A percentile compares a stretch with the other conserved stretches of the same genome.
Evolutionary conservation across 2,797 vertebrate genomes (phyloP).

Genomic region (Octomys mimax): DNA sequence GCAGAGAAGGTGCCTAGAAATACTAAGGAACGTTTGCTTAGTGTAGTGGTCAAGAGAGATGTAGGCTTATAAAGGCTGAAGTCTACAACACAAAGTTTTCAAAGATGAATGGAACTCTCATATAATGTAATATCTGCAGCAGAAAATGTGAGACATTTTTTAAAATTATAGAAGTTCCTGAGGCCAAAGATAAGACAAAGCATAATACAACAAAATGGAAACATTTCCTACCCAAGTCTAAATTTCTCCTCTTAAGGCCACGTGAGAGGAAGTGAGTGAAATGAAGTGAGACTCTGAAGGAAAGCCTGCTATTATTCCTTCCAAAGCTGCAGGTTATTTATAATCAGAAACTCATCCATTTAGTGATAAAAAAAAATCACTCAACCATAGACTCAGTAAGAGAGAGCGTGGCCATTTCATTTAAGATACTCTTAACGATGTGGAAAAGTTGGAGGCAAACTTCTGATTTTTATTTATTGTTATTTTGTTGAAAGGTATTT

Average conservation of each 20-base stretch:
- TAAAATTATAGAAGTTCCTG: neutral
- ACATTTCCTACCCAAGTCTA: neutral
- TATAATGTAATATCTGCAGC: neutral
- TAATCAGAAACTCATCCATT: slow-evolving; percentile 25
- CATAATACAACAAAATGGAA: slow-evolving; percentile 18
- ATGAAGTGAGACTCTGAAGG: neutral
- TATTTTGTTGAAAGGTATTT: neutral
- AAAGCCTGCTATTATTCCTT: slow-evolving; percentile 8
- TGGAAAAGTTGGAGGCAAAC: neutral
- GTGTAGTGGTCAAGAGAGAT: neutral
- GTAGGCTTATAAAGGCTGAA: neutral
- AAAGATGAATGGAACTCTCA: neutral
- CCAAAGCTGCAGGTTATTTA: slow-evolving; percentile 4
- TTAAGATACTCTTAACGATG: slow-evolving; percentile 4
- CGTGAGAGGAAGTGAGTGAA: neutral
- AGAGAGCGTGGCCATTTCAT: neutral
- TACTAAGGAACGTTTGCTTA: neutral
- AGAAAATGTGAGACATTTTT: neutral
- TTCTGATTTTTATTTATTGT: neutral
- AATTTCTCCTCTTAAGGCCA: neutral
- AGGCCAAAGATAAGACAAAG: slow-evolving; percentile 48
- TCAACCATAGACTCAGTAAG: neutral
- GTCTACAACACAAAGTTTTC: neutral
- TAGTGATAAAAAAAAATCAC: neutral
- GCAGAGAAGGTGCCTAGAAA: neutral